Percentiles rank a stretch among this genome's conserved stretches.
Evolutionary conservation across 2,888 invertebrate species (phyloP).

Genomic region (Pachliopta kotzebuea): DNA sequence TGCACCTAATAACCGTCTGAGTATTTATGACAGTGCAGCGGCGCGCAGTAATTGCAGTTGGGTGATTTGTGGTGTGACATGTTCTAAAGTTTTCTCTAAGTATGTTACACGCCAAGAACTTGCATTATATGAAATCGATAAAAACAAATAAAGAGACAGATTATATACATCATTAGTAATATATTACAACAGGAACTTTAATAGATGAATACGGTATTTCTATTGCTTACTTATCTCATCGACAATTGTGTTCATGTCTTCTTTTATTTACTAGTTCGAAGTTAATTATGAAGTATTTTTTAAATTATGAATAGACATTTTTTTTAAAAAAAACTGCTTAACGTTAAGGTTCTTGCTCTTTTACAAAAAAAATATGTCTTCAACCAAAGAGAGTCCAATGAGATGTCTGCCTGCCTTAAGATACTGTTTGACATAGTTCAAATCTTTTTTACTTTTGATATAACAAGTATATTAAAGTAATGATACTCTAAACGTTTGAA

Average conservation of each 20-base stretch:
- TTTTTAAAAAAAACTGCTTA: no score
- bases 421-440: no score
- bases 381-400: no score
- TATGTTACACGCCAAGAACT: background rate
- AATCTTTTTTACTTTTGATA: background rate
- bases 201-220: background rate
- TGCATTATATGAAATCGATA: background rate
- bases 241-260: no score
- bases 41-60: conserved; percentile 65
- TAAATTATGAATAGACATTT: no score
- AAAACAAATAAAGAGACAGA: background rate
- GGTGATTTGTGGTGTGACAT: conserved; percentile 63
- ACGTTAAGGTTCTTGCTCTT: no score
- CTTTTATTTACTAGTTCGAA: no score
- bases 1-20: conserved; percentile 62
- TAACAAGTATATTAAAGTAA: background rate
- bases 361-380: no score
- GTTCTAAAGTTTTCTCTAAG: conserved; percentile 51
- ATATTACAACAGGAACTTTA: background rate
- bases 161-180: background rate
- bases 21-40: conserved; percentile 59
- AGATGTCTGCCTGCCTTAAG: no score
- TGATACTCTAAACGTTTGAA: background rate
- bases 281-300: no score
- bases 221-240: background rate